Conservation (phyloP, 1,140 invertebrate species). For the Aricia agestis region DNA sequence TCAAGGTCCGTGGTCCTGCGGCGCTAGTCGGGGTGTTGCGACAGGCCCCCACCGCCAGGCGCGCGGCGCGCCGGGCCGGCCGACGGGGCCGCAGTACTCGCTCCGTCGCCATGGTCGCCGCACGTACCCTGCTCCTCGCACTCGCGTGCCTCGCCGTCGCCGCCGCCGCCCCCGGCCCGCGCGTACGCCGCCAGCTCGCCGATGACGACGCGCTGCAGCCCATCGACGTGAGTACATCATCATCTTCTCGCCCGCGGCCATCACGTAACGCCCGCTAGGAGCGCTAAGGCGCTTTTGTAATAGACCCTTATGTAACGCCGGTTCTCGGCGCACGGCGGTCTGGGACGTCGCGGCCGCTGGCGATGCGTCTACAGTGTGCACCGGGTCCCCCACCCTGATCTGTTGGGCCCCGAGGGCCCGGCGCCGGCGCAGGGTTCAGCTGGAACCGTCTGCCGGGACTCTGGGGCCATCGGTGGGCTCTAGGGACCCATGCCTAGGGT, state of each 20-base stretch:
- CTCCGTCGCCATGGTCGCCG: conserved; percentile 24
- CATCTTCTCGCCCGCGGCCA: not conserved
- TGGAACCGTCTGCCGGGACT: too few relatives aligned
- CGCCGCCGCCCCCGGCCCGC: conserved; percentile 30
- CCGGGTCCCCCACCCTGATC: too few relatives aligned
- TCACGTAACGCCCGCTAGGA: not conserved
- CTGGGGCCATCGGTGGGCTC: too few relatives aligned
- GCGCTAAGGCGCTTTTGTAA: not conserved
- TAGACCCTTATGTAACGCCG: not conserved
- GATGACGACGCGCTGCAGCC: conserved; percentile 59
- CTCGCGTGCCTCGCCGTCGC: conserved; percentile 34
- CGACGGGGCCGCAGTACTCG: conserved; percentile 18
- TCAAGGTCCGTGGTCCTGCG: not conserved
- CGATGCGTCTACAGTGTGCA: too few relatives aligned
- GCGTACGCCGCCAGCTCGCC: conserved; percentile 48
- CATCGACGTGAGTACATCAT: conserved; percentile 42
- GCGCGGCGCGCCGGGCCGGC: conserved; percentile 9
- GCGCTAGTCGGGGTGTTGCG: conserved; percentile 4
- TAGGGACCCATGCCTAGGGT: not conserved
- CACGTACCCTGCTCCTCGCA: conserved; percentile 23
- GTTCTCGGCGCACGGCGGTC: not conserved
- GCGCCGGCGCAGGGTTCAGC: too few relatives aligned
- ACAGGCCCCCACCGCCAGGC: conserved; percentile 12
- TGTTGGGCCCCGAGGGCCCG: too few relatives aligned
- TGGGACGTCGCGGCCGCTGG: not conserved